Evolutionary conservation across 1,140 invertebrate genomes (phyloP), one percentile per base, ranked within the genome.

Genomic region (Drosophila sp.): DNA sequence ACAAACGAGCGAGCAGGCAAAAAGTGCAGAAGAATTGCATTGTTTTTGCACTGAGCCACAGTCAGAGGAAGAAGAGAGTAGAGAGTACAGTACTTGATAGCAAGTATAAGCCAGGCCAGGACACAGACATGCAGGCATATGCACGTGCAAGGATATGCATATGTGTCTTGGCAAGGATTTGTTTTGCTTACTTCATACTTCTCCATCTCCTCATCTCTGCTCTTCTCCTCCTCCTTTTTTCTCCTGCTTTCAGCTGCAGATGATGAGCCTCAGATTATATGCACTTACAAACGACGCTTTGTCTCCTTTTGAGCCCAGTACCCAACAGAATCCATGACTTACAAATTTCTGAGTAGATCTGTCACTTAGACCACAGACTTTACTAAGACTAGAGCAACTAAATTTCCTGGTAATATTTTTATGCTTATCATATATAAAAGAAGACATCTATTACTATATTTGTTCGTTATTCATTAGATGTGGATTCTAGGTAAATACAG

Each of bases 21-120:
- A 83, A 83, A 80, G 80, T 79, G 80, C 76, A 58, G 80, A 83
- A 83, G 76, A 83, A 83, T 84, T 74, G 80, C 80, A 83, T 83
- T 83, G 80, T 83, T 74, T 61, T 41, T 56, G 36, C 57, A 46
- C 36, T 36, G 25, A 67, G n/a, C 11, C 36, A 11, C 40, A 18
- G 61, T 25, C 9, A 46, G 45, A 38, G 32, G 11, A 7, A 34
- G 8, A 36, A n/a, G 8, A 6, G 8, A 8, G 1, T 9, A 4
- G 7, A 34, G 25, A 46, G 21, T 8, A n/a, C 14, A 5, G 18
- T 5, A 32, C 29, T 27, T 6, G 9, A 18, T n/a, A 25, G 38
- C 16, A 6, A 36, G 32, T 36, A 29, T 56, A 61, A 63, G 54
- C 56, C 57, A 78, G 59, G 69, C 40, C 73, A 64, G 69, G 63